Evolutionary conservation across 2,888 invertebrate genomes (phyloP).

Genomic region (Serrognathus titanus): DNA sequence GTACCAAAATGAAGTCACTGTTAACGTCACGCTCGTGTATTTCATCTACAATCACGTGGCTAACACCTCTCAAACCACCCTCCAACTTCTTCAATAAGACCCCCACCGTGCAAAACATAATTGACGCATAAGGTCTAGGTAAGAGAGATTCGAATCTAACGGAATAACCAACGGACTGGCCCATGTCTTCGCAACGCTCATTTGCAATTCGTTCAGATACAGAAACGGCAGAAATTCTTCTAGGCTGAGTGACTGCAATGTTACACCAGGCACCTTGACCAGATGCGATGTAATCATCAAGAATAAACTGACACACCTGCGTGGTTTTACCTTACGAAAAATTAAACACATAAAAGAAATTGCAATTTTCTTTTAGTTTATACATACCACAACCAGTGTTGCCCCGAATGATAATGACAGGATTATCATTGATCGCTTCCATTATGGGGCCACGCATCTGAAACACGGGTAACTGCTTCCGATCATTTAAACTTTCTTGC

Average conservation of each 20-base stretch:
- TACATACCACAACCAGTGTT: conserved; percentile 90
- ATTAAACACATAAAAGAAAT: background rate
- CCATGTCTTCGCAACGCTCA: conserved; percentile 84
- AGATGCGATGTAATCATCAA: conserved; percentile 86
- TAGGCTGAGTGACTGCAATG: conserved; percentile 90
- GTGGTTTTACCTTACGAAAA: conserved; percentile 66
- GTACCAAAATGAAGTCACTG: conserved; percentile 87
- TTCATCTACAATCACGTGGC: conserved; percentile 97
- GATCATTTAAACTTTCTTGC: conserved; percentile 57
- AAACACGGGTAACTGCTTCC: conserved; percentile 78
- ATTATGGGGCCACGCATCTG: conserved; percentile 74
- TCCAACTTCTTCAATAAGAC: conserved; percentile 91
- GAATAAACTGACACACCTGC: conserved; percentile 94
- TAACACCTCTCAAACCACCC: conserved; percentile 88
- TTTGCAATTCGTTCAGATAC: conserved; percentile 91
- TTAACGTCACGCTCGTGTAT: conserved; percentile 92
- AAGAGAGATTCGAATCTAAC: conserved; percentile 91
- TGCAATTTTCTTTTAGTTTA: background rate
- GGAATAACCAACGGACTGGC: conserved; percentile 79
- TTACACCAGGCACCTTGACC: conserved; percentile 92
- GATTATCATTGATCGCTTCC: conserved; percentile 84
- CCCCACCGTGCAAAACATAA: conserved; percentile 96
- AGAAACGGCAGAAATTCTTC: conserved; percentile 94
- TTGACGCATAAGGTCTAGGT: conserved; percentile 89
- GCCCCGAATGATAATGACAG: conserved; percentile 89